Evolutionary conservation across 2,113 vertebrate genomes (phyloP), one percentile per base, ranked within the genome.

Genomic region (Lampris megalopsis): DNA sequence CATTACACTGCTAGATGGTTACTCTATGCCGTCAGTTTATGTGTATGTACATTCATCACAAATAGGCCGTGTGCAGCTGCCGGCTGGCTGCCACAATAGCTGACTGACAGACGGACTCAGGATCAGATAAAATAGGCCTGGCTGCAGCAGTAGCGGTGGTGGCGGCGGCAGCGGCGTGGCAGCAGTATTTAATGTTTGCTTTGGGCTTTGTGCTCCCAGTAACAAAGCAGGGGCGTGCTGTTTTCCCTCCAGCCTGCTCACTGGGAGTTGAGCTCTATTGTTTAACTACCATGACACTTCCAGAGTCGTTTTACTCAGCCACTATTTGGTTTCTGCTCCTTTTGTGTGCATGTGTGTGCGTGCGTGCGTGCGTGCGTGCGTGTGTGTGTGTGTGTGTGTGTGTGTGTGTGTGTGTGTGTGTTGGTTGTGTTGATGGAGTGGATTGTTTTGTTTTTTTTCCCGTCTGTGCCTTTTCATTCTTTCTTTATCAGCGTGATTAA

Each of bases 181-280:
- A 75, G 72, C 82, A 61, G 24, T 48, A 64, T 84, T 78, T 83
- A 53, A 76, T 91, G 93, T 94, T 93, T 92, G 90, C 80, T 91
- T 91, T 74, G 42, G 58, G 63, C 48, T 83, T 66, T 92, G 89
- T 90, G 81, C 80, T 75, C 8, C 40, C 58, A 48, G 54, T 70
- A 72, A 91, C 83, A 90, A 91, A 89, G 82, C 85, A 77, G 71
- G 77, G 59, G 80, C 68, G 24, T 63, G 61, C 53, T 61, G 60
- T 11, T 49, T 81, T 79, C 61, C 37, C 75, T 72, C 36, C 6
- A 69, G 75, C 80, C 75, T 9, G 8, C 76, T 68, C 61, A 70
- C 50, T 63, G 54, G 71, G 35, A 38, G 9, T 63, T 58, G 72
- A 63, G 36, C 80, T 70, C 50, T 60, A 47, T 78, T 85, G 80